Evolutionary conservation across 92 coral and sea anemone species (phyloP), one percentile per base, ranked within the genome.

Genomic region (Galaxea fascicularis): DNA sequence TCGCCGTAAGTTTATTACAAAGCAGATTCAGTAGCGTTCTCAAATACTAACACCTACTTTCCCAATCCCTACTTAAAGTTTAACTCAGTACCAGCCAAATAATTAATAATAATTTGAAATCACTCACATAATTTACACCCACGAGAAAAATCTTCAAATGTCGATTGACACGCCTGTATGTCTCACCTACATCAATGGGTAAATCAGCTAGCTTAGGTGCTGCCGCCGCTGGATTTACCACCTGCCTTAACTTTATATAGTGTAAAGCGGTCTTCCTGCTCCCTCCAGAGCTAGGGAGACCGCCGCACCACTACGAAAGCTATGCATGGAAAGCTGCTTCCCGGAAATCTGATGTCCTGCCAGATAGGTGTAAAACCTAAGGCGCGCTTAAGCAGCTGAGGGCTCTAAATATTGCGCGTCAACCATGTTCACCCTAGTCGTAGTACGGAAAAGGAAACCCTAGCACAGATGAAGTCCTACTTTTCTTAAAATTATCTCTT

Each of bases 251-350:
- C 41, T 86, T 79, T 15, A 79, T 71, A 52, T 86, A 86, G 69
- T 79, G 86, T 1, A 71, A n/a, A 17, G 87, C 91, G 10, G 82
- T 80, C 88, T 51, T 62, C 12, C 62, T 54, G 41, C 74, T 22
- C 45, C 65, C 8, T 69, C 20, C 12, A 87, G 27, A 5, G 91
- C 91, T 26, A 82, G 8, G 6, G 91, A 82, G 13, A 82, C 60
- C 11, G 88, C 91, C 11, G 78, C 82, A 0, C 91, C 91, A 51
- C 88, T 74, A 21, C 83, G 41, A 76, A 88, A 88, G 47, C 91
- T 78, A 82, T 82, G 88, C 22, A 88, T 65, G 56, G 91, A 81
- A 39, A 78, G 54, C 6, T 77, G 75, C 9, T 30, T 10, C 8
- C 27, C 14, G 10, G 73, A 57, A 1, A 80, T 27, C 14, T 16